These are phyloP conservation scores for Gymnocheta viridis DNA, from an alignment of 2,888 invertebrate genomes.

Conservation along the genomic window DNA sequence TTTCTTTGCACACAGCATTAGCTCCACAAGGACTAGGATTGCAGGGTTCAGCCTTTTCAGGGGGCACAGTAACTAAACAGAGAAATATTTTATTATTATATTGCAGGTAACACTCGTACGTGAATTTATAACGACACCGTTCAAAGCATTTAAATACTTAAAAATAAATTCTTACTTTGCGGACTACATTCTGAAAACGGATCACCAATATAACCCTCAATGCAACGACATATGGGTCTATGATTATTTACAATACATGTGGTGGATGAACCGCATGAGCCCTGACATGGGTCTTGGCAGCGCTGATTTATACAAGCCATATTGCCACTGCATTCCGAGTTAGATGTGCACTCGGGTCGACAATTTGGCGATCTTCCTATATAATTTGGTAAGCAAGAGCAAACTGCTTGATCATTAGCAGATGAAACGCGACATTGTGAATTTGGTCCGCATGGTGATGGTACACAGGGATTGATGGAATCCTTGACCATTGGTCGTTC, in stretches of 20 bases:
- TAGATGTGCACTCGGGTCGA: slow-evolving; percentile 92
- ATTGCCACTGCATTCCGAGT: slow-evolving; percentile 92
- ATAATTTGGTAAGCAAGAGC: slow-evolving; percentile 90
- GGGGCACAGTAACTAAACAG: slow-evolving; percentile 80
- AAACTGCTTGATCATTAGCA: slow-evolving; percentile 88
- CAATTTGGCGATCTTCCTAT: slow-evolving; percentile 93
- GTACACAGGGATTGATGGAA: slow-evolving; percentile 88
- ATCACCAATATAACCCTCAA: slow-evolving; percentile 91
- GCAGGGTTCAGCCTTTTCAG: slow-evolving; percentile 88
- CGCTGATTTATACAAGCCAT: slow-evolving; percentile 91
- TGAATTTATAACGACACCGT: not conserved
- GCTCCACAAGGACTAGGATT: slow-evolving; percentile 94
- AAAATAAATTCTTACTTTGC: slow-evolving; percentile 83
- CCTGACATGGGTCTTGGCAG: slow-evolving; percentile 92
- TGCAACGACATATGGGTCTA: slow-evolving; percentile 91
- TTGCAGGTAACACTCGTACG: not conserved
- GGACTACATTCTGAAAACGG: slow-evolving; percentile 90
- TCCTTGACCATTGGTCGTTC: slow-evolving; percentile 77
- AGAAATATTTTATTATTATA: slow-evolving; percentile 19
- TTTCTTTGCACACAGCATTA: slow-evolving; percentile 91
- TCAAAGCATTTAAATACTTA: slow-evolving; percentile 37
- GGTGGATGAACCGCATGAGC: slow-evolving; percentile 91
- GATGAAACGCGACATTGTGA: slow-evolving; percentile 89
- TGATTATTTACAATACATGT: slow-evolving; percentile 92
- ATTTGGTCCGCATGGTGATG: slow-evolving; percentile 92